A percentile compares a stretch with the other conserved stretches of the same genome.
These are phyloP conservation scores for Iphiclides podalirius DNA, from an alignment of 2,888 invertebrate species.

Conservation along the genomic window DNA sequence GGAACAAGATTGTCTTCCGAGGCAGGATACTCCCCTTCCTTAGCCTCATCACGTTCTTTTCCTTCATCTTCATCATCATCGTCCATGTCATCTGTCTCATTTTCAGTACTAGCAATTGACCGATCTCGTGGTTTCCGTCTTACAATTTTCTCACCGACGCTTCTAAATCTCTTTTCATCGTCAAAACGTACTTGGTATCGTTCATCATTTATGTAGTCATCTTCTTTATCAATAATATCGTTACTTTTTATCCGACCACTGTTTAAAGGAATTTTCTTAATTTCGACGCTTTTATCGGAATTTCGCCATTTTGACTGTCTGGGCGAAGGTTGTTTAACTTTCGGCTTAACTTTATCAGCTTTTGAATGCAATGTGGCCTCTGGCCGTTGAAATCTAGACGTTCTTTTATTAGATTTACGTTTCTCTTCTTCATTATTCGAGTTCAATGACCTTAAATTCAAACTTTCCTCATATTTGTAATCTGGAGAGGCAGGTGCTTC, in stretches of 20 bases:
- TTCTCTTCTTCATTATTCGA: constrained; percentile 37
- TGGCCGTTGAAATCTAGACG: constrained; percentile 30
- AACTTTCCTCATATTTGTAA: constrained; percentile 58
- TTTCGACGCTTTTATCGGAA: constrained; percentile 29
- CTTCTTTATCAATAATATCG: constrained; percentile 35
- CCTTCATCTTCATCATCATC: constrained; percentile 25
- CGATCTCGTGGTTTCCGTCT: constrained; percentile 53
- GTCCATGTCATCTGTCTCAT: constrained; percentile 26
- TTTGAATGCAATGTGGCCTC: constrained; percentile 29
- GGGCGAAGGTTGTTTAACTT: constrained; percentile 33
- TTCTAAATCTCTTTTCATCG: constrained; percentile 26
- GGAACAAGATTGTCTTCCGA: constrained; percentile 10
- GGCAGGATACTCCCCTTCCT: constrained; percentile 11
- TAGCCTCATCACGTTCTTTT: constrained; percentile 21
- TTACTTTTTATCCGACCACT: constrained; percentile 34
- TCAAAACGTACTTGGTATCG: constrained; percentile 33
- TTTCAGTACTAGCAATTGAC: constrained; percentile 28
- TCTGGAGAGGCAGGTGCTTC: constrained; percentile 53
- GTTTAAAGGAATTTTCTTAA: constrained; percentile 27
- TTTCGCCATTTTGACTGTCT: constrained; percentile 35
- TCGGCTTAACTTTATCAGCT: constrained; percentile 33
- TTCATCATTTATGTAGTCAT: constrained; percentile 30
- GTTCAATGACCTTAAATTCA: constrained; percentile 33
- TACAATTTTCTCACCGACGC: constrained; percentile 37
- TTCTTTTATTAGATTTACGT: constrained; percentile 40